Conservation (phyloP, 2,797 vertebrate genomes). For the Eulemur rubriventer region DNA sequence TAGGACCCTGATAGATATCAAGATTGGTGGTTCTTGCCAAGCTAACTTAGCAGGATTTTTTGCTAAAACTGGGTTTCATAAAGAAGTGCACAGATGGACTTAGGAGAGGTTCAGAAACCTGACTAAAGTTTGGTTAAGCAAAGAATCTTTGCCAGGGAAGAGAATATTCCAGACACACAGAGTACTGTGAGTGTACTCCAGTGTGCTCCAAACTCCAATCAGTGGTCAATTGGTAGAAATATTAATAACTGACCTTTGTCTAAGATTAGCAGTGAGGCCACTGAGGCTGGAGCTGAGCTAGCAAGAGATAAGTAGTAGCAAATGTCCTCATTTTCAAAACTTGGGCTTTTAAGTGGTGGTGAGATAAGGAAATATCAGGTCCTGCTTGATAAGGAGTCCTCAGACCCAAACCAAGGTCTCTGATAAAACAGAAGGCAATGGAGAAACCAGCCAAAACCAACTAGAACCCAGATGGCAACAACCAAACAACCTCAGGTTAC, state of each 20-base stretch:
- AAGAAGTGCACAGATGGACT: neutral
- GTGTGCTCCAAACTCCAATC: neutral
- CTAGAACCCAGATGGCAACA: no score
- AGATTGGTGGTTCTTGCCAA: neutral
- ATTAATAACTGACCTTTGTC: no score
- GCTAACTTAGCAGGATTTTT: neutral
- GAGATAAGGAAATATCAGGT: no score
- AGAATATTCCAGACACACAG: neutral
- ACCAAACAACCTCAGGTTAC: no score
- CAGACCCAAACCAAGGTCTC: no score
- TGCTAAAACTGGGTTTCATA: neutral
- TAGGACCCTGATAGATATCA: fast-evolving
- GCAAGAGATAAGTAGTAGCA: neutral
- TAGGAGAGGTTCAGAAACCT: no score
- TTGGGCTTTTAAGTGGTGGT: neutral
- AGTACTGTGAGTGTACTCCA: no score
- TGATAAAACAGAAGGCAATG: no score
- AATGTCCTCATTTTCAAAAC: neutral
- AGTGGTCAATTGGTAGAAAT: neutral
- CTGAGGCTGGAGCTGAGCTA: neutral
- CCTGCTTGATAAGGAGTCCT: no score
- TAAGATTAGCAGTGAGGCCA: neutral
- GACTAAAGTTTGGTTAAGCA: neutral
- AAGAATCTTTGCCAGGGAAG: neutral
- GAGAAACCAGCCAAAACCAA: no score